Evolutionary conservation across 2,113 vertebrate species (phyloP).

Genomic region (Silurus meridionalis): DNA sequence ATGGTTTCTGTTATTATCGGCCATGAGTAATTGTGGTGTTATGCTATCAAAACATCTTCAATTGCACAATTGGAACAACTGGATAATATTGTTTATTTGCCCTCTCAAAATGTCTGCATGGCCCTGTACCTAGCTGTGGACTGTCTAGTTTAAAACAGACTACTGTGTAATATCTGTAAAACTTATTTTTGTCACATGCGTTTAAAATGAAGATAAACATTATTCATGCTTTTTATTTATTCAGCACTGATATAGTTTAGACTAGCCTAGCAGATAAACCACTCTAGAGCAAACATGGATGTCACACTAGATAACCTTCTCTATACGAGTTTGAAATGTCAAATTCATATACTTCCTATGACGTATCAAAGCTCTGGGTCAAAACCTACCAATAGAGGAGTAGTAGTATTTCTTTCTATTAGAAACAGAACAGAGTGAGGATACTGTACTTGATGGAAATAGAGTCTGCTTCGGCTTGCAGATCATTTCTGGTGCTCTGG

Average conservation of each 20-base stretch:
- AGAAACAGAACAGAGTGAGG: background rate
- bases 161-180: too few species aligned
- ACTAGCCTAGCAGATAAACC: background rate
- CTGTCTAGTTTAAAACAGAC: background rate
- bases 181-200: background rate
- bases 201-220: background rate
- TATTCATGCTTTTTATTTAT: background rate
- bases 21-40: too few species aligned
- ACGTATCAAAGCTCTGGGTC: background rate
- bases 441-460: slow-evolving; percentile 60
- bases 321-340: background rate
- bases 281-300: background rate
- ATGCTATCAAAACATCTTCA: too few species aligned
- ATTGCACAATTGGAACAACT: too few species aligned
- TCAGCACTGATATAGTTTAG: background rate
- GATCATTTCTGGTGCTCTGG: slow-evolving; percentile 61
- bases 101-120: too few species aligned
- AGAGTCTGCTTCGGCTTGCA: slow-evolving; percentile 39
- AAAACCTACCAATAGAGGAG: background rate
- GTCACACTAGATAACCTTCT: background rate
- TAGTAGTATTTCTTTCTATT: background rate
- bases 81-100: too few species aligned
- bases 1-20: too few species aligned
- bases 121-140: too few species aligned
- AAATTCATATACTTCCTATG: background rate